These are phyloP conservation scores for Psammodynastes pulverulentus DNA, from an alignment of 2,113 vertebrate genomes.

Conservation along the genomic window DNA sequence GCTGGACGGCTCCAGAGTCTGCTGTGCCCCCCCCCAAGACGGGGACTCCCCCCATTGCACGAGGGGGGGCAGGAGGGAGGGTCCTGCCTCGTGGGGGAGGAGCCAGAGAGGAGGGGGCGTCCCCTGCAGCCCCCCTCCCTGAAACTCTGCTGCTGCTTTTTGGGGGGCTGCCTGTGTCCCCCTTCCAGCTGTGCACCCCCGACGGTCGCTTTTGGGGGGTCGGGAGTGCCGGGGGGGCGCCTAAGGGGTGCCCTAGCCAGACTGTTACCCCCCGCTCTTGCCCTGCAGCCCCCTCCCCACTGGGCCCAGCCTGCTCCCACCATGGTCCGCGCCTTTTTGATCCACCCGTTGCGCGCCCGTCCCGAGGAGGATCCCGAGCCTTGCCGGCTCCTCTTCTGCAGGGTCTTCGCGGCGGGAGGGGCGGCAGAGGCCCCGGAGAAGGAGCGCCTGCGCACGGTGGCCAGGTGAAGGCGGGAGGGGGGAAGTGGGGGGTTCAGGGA, in stretches of 20 bases:
- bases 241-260: neutral
- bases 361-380: slow-evolving; percentile 2
- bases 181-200: neutral
- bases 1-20: neutral
- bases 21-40: neutral
- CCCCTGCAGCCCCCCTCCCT: no score
- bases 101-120: neutral
- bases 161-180: neutral
- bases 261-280: no score
- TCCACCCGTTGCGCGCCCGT: slow-evolving; percentile 43
- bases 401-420: slow-evolving; percentile 48
- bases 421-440: slow-evolving; percentile 32
- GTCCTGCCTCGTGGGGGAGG: neutral
- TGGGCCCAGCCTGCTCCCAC: neutral
- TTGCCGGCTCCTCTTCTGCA: slow-evolving; percentile 61
- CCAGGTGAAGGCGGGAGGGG: slow-evolving; percentile 46
- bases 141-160: neutral
- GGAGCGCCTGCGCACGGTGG: slow-evolving; percentile 53
- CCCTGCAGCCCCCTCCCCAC: neutral
- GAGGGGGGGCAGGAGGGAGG: neutral
- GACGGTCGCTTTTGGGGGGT: neutral
- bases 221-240: no score
- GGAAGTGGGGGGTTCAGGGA: neutral
- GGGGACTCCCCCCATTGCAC: neutral
- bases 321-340: slow-evolving; percentile 62